phyloP scores from a whole-genome alignment of 2,113 vertebrate genomes.

The Cyanoramphus novaezelandiae region DNA sequence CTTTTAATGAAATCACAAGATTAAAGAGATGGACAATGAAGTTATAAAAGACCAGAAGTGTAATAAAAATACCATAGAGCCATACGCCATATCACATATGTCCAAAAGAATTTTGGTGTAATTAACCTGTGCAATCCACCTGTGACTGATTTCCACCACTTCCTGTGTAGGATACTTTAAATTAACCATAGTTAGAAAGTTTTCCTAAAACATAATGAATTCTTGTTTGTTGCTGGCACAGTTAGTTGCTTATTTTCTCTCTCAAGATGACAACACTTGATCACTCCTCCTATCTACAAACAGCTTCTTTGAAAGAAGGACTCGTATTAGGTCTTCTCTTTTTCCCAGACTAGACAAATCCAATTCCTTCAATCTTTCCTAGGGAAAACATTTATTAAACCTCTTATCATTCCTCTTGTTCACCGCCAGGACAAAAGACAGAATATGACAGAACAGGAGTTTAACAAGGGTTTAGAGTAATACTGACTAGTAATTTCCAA shows the following conservation, averaged over 20 bases:
- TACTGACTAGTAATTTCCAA: neutral
- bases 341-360: neutral
- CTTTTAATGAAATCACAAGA: neutral
- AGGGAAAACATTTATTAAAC: neutral
- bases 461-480: slow-evolving; percentile 2
- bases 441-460: neutral
- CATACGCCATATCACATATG: neutral
- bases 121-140: neutral
- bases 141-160: neutral
- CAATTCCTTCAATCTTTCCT: neutral
- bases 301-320: neutral
- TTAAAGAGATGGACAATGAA: neutral
- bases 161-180: neutral
- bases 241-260: neutral
- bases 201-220: neutral
- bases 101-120: neutral
- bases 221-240: neutral
- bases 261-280: neutral
- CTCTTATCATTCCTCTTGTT: neutral
- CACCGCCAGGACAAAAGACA: neutral
- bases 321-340: neutral
- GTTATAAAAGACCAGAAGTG: neutral
- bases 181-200: neutral
- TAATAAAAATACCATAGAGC: neutral
- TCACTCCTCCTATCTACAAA: neutral